Evolutionary conservation across 2,113 vertebrate genomes (phyloP).

Genomic region (Apodemus sylvaticus): DNA sequence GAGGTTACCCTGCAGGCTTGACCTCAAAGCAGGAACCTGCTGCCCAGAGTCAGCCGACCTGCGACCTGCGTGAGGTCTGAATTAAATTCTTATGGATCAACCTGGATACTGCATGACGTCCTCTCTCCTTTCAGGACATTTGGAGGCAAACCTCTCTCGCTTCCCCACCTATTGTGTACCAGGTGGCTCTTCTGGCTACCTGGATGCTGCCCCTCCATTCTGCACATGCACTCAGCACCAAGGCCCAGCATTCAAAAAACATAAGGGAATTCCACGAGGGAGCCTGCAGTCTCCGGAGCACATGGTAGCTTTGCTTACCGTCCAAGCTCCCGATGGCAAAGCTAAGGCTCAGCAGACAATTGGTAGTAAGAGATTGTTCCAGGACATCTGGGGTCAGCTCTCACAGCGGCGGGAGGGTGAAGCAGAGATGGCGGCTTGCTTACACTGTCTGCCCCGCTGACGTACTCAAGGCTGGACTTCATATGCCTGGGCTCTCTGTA

Average conservation of each 20-base stretch:
- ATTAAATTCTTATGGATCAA: conserved; percentile 80
- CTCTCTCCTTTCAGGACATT: conserved; percentile 69
- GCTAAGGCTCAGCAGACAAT: not conserved
- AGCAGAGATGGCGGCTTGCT: not conserved
- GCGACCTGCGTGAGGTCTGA: conserved; percentile 61
- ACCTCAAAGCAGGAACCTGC: conserved; percentile 72
- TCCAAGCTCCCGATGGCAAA: not conserved
- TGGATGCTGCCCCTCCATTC: not conserved
- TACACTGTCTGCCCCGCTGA: conserved; percentile 25
- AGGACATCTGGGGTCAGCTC: not conserved
- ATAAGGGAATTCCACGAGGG: not conserved
- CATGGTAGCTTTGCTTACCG: not conserved
- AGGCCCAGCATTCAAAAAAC: not conserved
- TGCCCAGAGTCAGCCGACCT: conserved; percentile 68
- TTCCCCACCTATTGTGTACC: not conserved
- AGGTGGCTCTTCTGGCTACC: not conserved
- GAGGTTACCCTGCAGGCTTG: conserved; percentile 65
- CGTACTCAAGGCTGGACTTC: conserved; percentile 58
- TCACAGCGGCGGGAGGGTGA: too few species aligned
- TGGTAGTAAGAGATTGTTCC: not conserved
- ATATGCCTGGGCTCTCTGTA: conserved; percentile 46
- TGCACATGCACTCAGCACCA: not conserved
- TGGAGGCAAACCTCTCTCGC: conserved; percentile 36
- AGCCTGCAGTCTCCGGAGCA: not conserved
- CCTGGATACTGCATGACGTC: conserved; percentile 68